Evolutionary conservation across 2,113 vertebrate genomes (phyloP), one percentile per base, ranked within the genome.

Genomic region (Tenrec ecaudatus): DNA sequence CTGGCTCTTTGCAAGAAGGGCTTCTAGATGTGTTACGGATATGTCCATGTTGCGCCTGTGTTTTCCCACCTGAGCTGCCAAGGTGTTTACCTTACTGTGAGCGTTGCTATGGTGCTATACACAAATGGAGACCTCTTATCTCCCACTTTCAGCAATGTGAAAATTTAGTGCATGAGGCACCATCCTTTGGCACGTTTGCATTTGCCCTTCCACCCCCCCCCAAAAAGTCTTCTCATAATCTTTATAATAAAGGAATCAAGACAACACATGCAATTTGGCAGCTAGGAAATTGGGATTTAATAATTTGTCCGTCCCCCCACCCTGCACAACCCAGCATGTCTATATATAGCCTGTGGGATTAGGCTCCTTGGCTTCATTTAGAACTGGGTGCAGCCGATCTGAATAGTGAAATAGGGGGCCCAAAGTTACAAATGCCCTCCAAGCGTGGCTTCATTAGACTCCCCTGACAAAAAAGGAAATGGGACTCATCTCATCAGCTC

Each of bases 381-480:
- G 98, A 98, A 98, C 98, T 98, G 98, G 98, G 98, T 98, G 98
- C 98, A 99, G 98, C 98, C 98, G 98, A 98, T 98, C 98, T 98
- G 99, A 99, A 99, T 99, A 99, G 99, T 99, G 98, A 99, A 99
- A 98, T 85, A 97, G 98, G 98, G 98, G 98, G 98, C 98, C 98
- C 98, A 98, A 99, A 98, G 97, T 98, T 97, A 98, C 97, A 98
- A 97, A 97, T 97, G 97, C 95, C 96, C 92, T 98, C 95, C 92
- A 97, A 97, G 96, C 95, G 97, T 98, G 97, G 98, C 98, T 99
- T 99, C 99, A 99, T 99, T 99, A 99, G 98, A 98, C 98, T 98
- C 98, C 98, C 98, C 98, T 98, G 98, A 98, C 98, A 98, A 97
- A 97, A 94, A 94, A 97, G 97, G 97, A 98, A 98, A 98, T 97